Evolutionary conservation across 2,113 vertebrate genomes (phyloP), one percentile per base, ranked within the genome.

Genomic region (Guaruba guarouba): DNA sequence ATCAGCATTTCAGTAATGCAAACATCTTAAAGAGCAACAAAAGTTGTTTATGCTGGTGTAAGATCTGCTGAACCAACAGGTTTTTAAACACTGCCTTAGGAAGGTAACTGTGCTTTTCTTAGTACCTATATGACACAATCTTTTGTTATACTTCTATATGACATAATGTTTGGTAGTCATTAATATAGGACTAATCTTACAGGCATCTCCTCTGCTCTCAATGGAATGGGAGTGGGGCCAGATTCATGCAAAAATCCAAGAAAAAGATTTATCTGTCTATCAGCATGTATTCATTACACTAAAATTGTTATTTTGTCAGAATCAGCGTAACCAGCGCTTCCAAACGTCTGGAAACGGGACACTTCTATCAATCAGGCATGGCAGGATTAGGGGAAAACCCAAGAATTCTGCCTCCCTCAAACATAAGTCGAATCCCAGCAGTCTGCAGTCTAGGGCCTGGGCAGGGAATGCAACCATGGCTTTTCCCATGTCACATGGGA

Each of bases 201-300:
- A 95, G 81, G 84, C 84, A 90, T 95, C 88, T 95, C 81, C 59
- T 39, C 76, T 93, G 35, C 49, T 61, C 11, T 90, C 88, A 57
- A 1, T 86, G 77, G 70, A 80, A 51, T n/a, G 85, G 96, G 93
- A 95, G 55, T 0, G 3, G 37, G 68, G 95, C 93, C 93, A 95
- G 85, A 41, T 25, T 55, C 51, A 92, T 75, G 93, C 77, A 90
- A 90, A 94, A 95, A 93, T 44, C 43, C 84, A 62, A 77, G 70
- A 80, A 94, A 90, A 91, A 88, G 78, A 76, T 88, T 95, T 93
- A 90, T 95, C 75, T 95, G 71, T 94, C 89, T 77, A 88, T 97
- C 90, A 95, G 70, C 88, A 85, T 92, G 89, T 91, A 87, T 82
- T 96, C 93, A 94, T 97, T 95, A 96, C 41, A 68, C 33, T 63